phyloP scores from a whole-genome alignment of 1,140 invertebrate genomes.

The Ericerus pela region DNA sequence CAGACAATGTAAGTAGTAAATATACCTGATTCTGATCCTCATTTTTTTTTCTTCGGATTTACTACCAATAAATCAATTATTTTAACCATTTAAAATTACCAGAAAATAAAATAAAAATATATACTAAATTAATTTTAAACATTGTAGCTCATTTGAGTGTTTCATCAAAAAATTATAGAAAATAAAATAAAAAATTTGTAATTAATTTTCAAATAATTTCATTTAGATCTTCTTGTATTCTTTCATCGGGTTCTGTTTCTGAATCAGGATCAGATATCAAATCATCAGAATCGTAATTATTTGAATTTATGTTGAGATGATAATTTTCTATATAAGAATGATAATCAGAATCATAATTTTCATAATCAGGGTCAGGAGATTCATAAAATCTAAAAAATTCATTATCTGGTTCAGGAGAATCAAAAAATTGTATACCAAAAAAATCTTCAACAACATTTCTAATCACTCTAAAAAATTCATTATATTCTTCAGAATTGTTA shows the following conservation, averaged over 20 bases:
- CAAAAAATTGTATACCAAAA: background rate
- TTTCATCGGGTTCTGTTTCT: background rate
- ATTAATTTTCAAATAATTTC: no score
- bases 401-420: no score
- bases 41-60: no score
- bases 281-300: background rate
- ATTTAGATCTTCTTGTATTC: background rate
- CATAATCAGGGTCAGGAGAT: background rate
- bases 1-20: no score
- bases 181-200: no score
- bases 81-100: no score
- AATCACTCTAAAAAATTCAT: background rate
- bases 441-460: background rate
- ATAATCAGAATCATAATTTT: background rate
- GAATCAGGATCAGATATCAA: background rate
- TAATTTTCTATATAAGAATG: background rate
- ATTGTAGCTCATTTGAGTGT: no score
- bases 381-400: background rate
- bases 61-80: no score
- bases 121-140: no score
- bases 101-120: no score
- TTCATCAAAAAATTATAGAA: no score
- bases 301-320: background rate
- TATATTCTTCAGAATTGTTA: background rate
- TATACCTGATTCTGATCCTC: no score